Base-by-base conservation (phyloP, 2,797 vertebrate species). In the Scolopax rusticola region DNA sequence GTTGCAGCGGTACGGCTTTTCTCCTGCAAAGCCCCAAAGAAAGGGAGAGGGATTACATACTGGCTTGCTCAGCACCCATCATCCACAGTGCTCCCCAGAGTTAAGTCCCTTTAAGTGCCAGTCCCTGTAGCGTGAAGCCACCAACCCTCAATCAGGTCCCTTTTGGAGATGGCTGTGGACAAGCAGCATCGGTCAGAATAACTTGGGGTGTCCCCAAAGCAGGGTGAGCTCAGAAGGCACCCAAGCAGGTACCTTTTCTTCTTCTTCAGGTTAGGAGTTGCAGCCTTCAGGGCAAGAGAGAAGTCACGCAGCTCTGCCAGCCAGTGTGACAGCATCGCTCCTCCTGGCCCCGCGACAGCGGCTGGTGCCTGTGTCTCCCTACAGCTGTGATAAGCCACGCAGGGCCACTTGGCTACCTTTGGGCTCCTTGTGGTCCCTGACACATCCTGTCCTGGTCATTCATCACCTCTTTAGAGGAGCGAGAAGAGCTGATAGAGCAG, bases 1-100 rank as follows among this genome's bases (percentile, higher is more conserved):
- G 95, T 99, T 99, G 98, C 99, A 99, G 92, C 99, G 99, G 97
- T 99, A 99, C 64, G 99, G 99, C 96, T 99, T 99, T 97, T 99
- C 99, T 87, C 99, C 99, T 99, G 95, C 73, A 54, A 36, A 63
- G 45, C 71, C 73, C 68, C 79, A 89, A 54, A 65, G 25, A 56
- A 73, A 45, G 18, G n/a, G 64, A 20, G 59, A 88, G 13, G 82
- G 36, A 17, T 78, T 75, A 91, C 76, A 53, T 15, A 76, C 14
- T 4, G 18, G 12, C 1, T 2, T 12, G n/a, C 30, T 93, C 59
- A 87, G 50, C 12, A 11, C 9, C 18, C 15, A 20, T 2, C 5
- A 45, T 11, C 23, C 41, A 48, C 0, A 1, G n/a, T 12, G 8
- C 8, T 41, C 11, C 28, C 40, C 59, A 76, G 23, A 80, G 30